Base-by-base conservation (phyloP, 2,797 vertebrate species). In the Pseudochirops cupreus region DNA sequence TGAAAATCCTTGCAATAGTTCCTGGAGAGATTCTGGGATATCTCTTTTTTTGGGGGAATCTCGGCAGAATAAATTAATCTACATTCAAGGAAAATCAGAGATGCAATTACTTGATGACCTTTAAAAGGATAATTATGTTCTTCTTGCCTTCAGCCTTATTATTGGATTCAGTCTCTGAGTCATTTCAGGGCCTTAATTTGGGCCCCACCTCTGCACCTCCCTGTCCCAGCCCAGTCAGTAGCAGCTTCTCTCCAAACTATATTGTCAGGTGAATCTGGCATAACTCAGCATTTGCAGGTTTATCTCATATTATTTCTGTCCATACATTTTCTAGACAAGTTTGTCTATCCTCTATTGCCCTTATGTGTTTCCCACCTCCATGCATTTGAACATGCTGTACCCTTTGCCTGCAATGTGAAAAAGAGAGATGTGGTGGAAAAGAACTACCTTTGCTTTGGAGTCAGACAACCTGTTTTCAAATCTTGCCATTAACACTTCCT, bases 51-150 rank as follows among this genome's bases (percentile, higher is more conserved):
- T 4, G 33, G 97, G 97, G 91, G 90, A 95, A 97, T 98, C 97
- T 98, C 96, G 95, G 95, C 59, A 93, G 95, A 98, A 94, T 56
- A 82, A 98, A 98, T 97, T 98, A 98, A 98, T 98, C 97, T 98
- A 97, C 5, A 9, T 98, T 98, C 96, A 98, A 97, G 98, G 91
- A 98, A 98, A 98, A 98, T 98, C 97, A 98, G 94, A 98, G 95
- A 97, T 97, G 97, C 98, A 98, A 98, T 98, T 98, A 98, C 93
- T 57, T 96, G 98, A 98, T 98, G 98, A 98, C 97, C 97, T 98
- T 98, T 98, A 97, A 98, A 98, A 98, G 97, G 97, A 97, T 98
- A 98, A 98, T 98, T 98, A 97, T 97, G 89, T 96, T 97, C 92
- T 92, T 97, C 98, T 97, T 90, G 95, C 91, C 96, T 95, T 95